Evolutionary conservation across 2,888 invertebrate species (phyloP).

Genomic region (Macaria notata): DNA sequence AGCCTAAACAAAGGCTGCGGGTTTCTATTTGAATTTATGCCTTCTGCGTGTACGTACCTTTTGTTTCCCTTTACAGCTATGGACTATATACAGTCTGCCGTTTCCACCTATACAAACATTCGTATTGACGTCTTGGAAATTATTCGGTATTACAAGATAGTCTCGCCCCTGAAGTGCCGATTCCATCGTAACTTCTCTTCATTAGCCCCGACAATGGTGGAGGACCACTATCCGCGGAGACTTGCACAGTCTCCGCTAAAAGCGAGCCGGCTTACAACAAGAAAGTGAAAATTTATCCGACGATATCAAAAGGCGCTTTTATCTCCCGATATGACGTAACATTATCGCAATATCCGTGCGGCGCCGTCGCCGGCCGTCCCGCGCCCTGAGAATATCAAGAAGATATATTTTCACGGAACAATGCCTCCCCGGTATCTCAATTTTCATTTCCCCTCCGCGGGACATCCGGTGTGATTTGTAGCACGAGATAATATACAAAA

Average conservation of each 20-base stretch:
- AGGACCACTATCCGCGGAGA: slow-evolving; percentile 11
- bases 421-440: slow-evolving; percentile 79
- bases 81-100: slow-evolving; percentile 11
- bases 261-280: slow-evolving; percentile 39
- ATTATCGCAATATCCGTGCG: slow-evolving; percentile 77
- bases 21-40: slow-evolving; percentile 21
- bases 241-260: slow-evolving; percentile 7
- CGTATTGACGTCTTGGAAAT: slow-evolving; percentile 19
- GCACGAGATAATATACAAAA: slow-evolving; percentile 79
- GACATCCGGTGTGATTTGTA: slow-evolving; percentile 80
- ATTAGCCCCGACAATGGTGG: slow-evolving; percentile 6
- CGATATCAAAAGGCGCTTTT: slow-evolving; percentile 69
- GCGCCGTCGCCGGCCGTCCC: slow-evolving; percentile 60
- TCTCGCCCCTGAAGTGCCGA: background rate
- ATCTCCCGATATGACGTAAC: slow-evolving; percentile 70
- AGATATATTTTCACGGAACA: slow-evolving; percentile 81
- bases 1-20: slow-evolving; percentile 28
- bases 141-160: slow-evolving; percentile 17
- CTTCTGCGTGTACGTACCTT: slow-evolving; percentile 14
- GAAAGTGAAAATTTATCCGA: slow-evolving; percentile 65
- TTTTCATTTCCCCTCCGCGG: slow-evolving; percentile 78
- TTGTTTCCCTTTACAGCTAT: slow-evolving; percentile 17
- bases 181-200: slow-evolving; percentile 8
- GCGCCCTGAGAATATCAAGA: slow-evolving; percentile 74
- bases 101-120: slow-evolving; percentile 12